Conservation (phyloP, 2,797 vertebrate species). For the Chanos chanos region DNA sequence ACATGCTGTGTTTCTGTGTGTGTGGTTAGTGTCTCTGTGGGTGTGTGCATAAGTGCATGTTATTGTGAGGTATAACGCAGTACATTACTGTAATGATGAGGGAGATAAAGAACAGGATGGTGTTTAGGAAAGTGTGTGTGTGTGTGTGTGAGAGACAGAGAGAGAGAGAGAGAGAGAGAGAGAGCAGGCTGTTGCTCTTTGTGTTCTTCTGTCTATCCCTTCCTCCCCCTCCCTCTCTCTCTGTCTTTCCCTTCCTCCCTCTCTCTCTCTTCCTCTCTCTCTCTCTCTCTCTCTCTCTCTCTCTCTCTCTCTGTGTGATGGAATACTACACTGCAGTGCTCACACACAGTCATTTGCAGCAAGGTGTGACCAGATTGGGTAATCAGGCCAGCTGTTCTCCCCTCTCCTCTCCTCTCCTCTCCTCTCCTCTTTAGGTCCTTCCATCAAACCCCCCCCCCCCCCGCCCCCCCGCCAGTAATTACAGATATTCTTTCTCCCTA, state of each 20-base stretch:
- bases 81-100: too few relatives aligned
- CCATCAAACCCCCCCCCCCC: too few relatives aligned
- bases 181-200: too few relatives aligned
- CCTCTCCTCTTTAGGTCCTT: conserved; percentile 7
- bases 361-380: conserved; percentile 63
- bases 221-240: too few relatives aligned
- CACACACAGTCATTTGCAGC: conserved; percentile 64
- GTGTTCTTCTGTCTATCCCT: too few relatives aligned
- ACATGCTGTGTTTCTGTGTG: too few relatives aligned
- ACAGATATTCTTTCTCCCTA: neutral
- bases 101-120: too few relatives aligned
- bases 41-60: neutral
- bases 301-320: conserved; percentile 67
- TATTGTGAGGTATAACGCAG: too few relatives aligned
- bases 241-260: neutral
- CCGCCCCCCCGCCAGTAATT: too few relatives aligned
- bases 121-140: neutral
- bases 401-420: neutral
- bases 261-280: neutral
- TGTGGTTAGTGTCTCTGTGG: neutral
- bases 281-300: conserved; percentile 38
- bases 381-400: conserved; percentile 36
- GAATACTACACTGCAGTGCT: conserved; percentile 56
- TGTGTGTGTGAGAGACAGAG: too few relatives aligned
- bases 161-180: too few relatives aligned